These are phyloP conservation scores for Sebastes hopkinsi DNA, from an alignment of 2,797 vertebrate species.

Conservation along the genomic window DNA sequence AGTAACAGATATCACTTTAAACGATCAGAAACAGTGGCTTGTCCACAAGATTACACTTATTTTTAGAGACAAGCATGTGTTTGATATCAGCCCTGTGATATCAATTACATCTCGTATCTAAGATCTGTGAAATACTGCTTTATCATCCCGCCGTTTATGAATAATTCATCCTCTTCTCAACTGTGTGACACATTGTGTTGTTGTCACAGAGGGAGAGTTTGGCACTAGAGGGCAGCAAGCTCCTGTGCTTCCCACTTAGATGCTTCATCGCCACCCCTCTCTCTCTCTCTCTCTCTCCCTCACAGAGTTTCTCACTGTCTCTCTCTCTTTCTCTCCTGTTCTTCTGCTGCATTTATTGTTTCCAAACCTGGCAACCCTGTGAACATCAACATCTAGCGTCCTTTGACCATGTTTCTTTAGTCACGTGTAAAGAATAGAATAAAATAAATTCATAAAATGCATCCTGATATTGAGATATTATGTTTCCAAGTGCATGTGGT, in stretches of 20 bases:
- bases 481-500: neutral
- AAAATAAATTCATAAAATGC: neutral
- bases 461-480: neutral
- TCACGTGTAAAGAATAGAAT: neutral
- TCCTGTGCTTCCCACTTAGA: conserved; percentile 23
- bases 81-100: conserved; percentile 36
- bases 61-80: conserved; percentile 28
- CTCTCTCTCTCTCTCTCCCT: neutral
- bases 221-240: conserved; percentile 79
- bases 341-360: neutral
- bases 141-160: conserved; percentile 59
- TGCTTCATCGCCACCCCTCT: neutral
- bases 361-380: neutral
- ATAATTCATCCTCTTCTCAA: conserved; percentile 55
- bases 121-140: conserved; percentile 59
- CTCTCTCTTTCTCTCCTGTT: neutral
- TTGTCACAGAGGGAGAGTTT: conserved; percentile 5
- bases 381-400: neutral
- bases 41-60: conserved; percentile 15
- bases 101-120: conserved; percentile 55
- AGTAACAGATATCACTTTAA: neutral
- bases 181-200: conserved; percentile 8
- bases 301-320: neutral
- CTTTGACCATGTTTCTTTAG: neutral
- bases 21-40: conserved; percentile 31